Evolutionary conservation across 2,888 invertebrate genomes (phyloP).

Genomic region (Drepanosiphum platanoidis): DNA sequence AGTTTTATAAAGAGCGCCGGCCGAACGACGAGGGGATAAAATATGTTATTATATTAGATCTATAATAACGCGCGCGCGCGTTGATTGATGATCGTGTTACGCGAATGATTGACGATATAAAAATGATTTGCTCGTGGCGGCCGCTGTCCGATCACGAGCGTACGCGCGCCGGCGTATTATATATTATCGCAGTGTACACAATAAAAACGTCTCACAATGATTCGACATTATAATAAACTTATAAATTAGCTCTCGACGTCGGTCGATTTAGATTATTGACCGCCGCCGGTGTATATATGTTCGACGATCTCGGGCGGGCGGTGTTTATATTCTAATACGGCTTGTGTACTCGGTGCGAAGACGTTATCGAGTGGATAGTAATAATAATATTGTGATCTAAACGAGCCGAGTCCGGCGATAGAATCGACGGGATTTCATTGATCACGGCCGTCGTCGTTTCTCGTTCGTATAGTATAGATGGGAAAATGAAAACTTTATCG

Average conservation of each 20-base stretch:
- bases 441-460: too few species aligned
- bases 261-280: neutral
- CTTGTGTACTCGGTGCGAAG: neutral
- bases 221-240: neutral
- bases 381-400: too few species aligned
- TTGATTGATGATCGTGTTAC: constrained; percentile 12
- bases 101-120: neutral
- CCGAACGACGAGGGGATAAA: neutral
- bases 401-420: too few species aligned
- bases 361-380: too few species aligned
- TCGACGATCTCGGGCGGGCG: neutral
- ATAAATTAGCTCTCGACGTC: neutral
- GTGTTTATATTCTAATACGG: neutral
- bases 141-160: neutral
- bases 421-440: too few species aligned
- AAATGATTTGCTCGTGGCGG: neutral
- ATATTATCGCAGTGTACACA: too few species aligned
- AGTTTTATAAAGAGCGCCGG: neutral
- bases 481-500: too few species aligned
- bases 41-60: too few species aligned
- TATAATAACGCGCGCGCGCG: neutral
- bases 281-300: too few species aligned
- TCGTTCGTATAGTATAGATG: too few species aligned
- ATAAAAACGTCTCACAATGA: neutral
- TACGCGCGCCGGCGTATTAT: neutral